Percentiles rank a stretch among this genome's conserved stretches.
phyloP scores from a whole-genome alignment of 2,113 vertebrate genomes.

The Brachypteracias leptosomus region DNA sequence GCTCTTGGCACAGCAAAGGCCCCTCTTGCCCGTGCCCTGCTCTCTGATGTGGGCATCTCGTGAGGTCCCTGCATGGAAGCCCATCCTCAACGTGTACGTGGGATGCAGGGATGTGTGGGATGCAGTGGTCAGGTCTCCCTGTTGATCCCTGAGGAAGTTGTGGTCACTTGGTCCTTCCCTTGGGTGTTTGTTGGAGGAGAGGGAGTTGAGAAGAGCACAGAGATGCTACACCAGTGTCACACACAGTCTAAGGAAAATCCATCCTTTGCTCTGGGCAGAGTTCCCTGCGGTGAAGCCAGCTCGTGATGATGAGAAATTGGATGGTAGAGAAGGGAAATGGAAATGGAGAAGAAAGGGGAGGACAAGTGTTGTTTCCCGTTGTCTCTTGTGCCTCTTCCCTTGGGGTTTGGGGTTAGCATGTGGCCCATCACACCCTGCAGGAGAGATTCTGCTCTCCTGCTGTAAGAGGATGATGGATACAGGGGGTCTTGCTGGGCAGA shows the following conservation, averaged over 20 bases:
- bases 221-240: not conserved
- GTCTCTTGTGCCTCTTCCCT: not conserved
- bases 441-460: not conserved
- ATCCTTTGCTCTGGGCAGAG: not conserved
- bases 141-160: not conserved
- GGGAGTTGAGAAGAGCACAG: not conserved
- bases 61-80: not conserved
- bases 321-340: not conserved
- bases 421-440: not conserved
- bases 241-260: not conserved
- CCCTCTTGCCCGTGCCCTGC: too few species aligned
- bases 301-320: not conserved
- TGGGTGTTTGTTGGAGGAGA: not conserved
- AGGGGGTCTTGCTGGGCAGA: not conserved
- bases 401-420: not conserved
- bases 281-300: not conserved
- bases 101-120: not conserved
- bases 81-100: not conserved
- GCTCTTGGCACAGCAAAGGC: rapidly evolving
- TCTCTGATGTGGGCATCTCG: rapidly evolving
- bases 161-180: not conserved
- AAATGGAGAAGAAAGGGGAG: not conserved
- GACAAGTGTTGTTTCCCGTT: not conserved
- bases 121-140: not conserved
- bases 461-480: not conserved